Evolutionary conservation across 2,113 vertebrate species (phyloP), one percentile per base, ranked within the genome.

Genomic region (Xiphophorus maculatus): DNA sequence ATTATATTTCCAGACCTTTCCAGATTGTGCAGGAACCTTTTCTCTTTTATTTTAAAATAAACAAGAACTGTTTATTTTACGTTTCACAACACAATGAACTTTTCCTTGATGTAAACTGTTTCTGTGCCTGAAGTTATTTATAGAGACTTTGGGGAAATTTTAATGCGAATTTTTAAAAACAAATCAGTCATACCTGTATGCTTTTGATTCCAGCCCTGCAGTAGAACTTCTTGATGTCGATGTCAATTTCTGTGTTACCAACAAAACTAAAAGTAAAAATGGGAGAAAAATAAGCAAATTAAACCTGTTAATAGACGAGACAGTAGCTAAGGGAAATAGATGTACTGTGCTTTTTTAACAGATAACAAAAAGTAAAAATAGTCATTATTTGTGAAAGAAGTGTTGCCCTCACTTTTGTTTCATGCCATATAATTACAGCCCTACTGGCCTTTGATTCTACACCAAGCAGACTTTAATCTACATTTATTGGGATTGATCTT

Each of bases 141-240:
- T 22, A 19, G 48, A 37, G 35, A 37, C 35, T 37, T 37, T 35
- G 35, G 35, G 35, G 9, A 35, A 10, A 35, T 35, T 10, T 37
- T 5, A 48, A 48, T 6, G 4, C 1, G 5, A 48, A 48, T 4
- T 6, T 54, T n/a, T n/a, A n/a, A 58, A 58, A 58, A 58, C 51
- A 22, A n/a, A 58, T 58, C 5, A 28, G n/a, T 30, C 5, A 66
- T 87, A 99, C 98, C 96, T 99, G 98, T 74, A 99, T 97, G 63
- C 97, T 98, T 90, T 98, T 97, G 78, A 99, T 98, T 58, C 98
- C 98, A 71, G 97, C 98, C 94, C 95, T 96, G 94, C 97, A 99
- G 86, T 98, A 99, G 87, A 96, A 99, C 77, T 96, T 96, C 92
- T 97, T 98, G 85, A 99, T 96, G 91, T 99, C 97, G 87, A 99